phyloP scores from a whole-genome alignment of 2,888 invertebrate genomes.

The Masnerella sp. region DNA sequence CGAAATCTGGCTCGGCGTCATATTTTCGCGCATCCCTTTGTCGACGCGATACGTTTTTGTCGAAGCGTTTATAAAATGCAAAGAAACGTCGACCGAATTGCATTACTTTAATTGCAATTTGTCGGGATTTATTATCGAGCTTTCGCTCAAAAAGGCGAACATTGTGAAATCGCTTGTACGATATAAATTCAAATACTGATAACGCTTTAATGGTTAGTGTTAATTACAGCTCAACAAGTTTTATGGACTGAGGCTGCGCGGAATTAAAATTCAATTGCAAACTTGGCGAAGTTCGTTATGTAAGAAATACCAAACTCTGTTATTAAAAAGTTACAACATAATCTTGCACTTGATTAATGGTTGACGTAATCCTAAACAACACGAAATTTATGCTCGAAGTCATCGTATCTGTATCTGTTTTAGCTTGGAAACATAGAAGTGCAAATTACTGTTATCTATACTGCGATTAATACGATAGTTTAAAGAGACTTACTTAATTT shows the following conservation, averaged over 20 bases:
- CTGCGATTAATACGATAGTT: too few species aligned
- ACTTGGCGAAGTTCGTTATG: slow-evolving; percentile 25
- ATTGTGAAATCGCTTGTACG: neutral
- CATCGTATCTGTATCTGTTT: too few species aligned
- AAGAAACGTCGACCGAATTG: neutral
- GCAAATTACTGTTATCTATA: too few species aligned
- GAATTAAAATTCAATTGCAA: slow-evolving; percentile 41
- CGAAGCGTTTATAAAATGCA: too few species aligned
- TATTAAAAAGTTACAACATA: slow-evolving; percentile 37
- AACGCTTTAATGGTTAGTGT: slow-evolving; percentile 24
- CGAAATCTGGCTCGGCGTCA: slow-evolving; percentile 12
- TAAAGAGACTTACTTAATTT: too few species aligned
- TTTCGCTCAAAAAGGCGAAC: slow-evolving; percentile 2
- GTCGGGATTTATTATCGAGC: neutral
- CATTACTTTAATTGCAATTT: slow-evolving; percentile 4
- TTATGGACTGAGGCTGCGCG: slow-evolving; percentile 17
- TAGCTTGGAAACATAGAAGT: neutral
- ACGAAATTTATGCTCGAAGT: slow-evolving; percentile 20
- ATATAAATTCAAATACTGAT: slow-evolving; percentile 29
- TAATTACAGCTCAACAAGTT: slow-evolving; percentile 26
- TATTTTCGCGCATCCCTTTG: slow-evolving; percentile 1
- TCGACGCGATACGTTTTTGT: neutral
- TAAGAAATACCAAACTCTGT: slow-evolving; percentile 28
- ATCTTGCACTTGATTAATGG: slow-evolving; percentile 29
- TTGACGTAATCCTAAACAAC: slow-evolving; percentile 20